These are phyloP conservation scores for Andrena marginata DNA, from an alignment of 2,888 invertebrate genomes.

Conservation along the genomic window DNA sequence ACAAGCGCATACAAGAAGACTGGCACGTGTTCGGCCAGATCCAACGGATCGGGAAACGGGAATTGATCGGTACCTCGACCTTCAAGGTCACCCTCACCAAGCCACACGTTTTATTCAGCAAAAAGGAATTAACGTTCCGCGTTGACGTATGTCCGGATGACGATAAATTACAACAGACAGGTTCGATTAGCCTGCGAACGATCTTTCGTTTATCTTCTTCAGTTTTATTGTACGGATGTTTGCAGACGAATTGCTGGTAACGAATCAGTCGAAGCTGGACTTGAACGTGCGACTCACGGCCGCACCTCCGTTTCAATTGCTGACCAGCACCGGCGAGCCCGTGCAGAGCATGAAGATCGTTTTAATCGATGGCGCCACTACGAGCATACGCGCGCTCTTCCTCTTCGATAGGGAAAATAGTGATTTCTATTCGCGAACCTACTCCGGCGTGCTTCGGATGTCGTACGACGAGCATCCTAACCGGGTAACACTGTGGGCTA, in stretches of 20 bases:
- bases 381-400: conserved; percentile 74
- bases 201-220: not conserved
- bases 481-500: conserved; percentile 72
- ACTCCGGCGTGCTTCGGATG: conserved; percentile 77
- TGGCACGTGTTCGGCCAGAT: conserved; percentile 87
- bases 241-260: conserved; percentile 86
- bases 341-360: conserved; percentile 67
- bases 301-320: conserved; percentile 85
- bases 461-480: conserved; percentile 84
- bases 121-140: conserved; percentile 85
- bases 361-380: conserved; percentile 66
- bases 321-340: conserved; percentile 58
- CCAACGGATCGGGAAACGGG: conserved; percentile 86
- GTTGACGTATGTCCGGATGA: conserved; percentile 86
- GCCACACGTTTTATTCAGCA: conserved; percentile 87
- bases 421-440: conserved; percentile 72
- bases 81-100: conserved; percentile 87
- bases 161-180: conserved; percentile 85
- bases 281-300: conserved; percentile 85
- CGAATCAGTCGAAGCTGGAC: conserved; percentile 86
- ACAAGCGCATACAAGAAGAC: conserved; percentile 85
- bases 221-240: not conserved
- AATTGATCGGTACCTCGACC: conserved; percentile 86
- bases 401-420: conserved; percentile 34
- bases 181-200: conserved; percentile 63